Percentiles rank a stretch among this genome's conserved stretches.
Evolutionary conservation across 2,113 vertebrate species (phyloP).

Genomic region (Chionomys nivalis): DNA sequence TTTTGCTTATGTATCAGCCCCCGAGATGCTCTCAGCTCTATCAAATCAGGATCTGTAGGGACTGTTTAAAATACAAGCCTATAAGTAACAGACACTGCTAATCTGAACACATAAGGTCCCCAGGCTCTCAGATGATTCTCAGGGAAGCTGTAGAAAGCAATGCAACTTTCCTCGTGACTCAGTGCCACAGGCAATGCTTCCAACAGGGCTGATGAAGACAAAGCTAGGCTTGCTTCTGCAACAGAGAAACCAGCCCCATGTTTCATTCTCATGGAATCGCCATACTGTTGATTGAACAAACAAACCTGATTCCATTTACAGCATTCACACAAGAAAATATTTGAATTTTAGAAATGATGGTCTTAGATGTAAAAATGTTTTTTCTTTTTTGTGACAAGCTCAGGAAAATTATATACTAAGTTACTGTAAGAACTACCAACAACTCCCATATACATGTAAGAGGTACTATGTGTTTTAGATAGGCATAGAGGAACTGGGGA

Average conservation of each 20-base stretch:
- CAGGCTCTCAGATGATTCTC: not conserved
- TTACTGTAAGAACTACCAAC: not conserved
- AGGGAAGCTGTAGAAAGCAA: not conserved
- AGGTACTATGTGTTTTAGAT: slow-evolving; percentile 62
- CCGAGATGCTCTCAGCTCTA: not conserved
- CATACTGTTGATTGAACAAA: not conserved
- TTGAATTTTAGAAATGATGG: slow-evolving; percentile 22
- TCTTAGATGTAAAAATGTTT: not conserved
- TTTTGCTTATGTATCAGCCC: not conserved
- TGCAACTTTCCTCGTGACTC: not conserved
- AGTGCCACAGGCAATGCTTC: not conserved
- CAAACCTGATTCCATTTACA: not conserved
- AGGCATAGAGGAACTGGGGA: slow-evolving; percentile 76
- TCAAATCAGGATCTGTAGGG: not conserved
- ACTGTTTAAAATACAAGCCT: not conserved
- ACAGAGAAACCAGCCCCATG: not conserved
- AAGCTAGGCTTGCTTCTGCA: not conserved
- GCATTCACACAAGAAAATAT: not conserved
- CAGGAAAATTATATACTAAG: slow-evolving; percentile 41
- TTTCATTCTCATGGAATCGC: not conserved
- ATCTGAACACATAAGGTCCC: not conserved
- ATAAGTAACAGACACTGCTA: slow-evolving; percentile 40
- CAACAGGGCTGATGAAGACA: not conserved
- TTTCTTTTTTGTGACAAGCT: not conserved
- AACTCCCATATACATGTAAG: slow-evolving; percentile 72